Conservation (phyloP, 2,888 invertebrate genomes). For the Lutraria lutraria region DNA sequence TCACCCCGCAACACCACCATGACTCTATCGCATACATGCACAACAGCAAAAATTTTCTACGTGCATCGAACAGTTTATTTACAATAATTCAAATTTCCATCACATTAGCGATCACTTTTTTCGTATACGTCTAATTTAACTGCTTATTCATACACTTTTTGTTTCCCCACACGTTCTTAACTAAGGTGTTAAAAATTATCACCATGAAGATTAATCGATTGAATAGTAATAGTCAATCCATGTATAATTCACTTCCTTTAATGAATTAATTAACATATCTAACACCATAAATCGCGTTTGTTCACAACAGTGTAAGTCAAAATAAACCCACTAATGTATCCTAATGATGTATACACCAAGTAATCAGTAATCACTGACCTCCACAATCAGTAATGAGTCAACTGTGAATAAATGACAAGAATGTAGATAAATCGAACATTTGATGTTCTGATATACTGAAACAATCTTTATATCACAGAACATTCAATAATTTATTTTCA, state of each 20-base stretch:
- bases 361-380: too few species aligned
- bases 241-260: too few species aligned
- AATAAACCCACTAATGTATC: background rate
- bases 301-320: background rate
- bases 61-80: background rate
- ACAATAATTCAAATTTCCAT: too few species aligned
- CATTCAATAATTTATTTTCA: background rate
- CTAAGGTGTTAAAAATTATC: too few species aligned
- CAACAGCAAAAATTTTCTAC: background rate
- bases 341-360: background rate
- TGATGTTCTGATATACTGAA: background rate
- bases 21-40: constrained; percentile 5
- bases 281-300: background rate
- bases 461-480: background rate
- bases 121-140: too few species aligned
- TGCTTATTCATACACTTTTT: too few species aligned
- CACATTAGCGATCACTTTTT: too few species aligned
- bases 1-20: constrained; percentile 62
- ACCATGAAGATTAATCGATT: too few species aligned
- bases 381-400: too few species aligned
- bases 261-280: too few species aligned
- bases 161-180: too few species aligned
- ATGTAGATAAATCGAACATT: background rate
- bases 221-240: too few species aligned
- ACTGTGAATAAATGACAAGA: background rate